Conservation (phyloP, 1,140 invertebrate genomes). For the Pseudomyrmex flavicornis region DNA sequence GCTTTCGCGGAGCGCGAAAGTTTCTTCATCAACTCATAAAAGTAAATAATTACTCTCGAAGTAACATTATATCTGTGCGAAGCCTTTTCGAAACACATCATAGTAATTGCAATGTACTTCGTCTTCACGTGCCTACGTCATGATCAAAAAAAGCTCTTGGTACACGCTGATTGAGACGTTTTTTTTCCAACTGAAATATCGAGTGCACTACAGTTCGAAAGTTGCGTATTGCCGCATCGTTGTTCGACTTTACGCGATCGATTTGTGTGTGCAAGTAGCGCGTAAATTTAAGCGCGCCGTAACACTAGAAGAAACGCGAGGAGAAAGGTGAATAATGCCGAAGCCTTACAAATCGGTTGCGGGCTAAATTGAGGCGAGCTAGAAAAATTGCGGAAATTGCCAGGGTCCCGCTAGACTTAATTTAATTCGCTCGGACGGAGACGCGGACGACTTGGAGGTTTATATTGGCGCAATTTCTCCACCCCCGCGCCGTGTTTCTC, state of each 20-base stretch:
- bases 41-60: conserved; percentile 52
- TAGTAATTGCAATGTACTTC: background rate
- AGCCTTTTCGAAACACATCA: conserved; percentile 1
- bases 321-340: conserved; percentile 45
- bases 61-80: conserved; percentile 7
- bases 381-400: conserved; percentile 81
- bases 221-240: too few species aligned
- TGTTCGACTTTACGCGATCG: background rate
- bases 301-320: conserved; percentile 16
- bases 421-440: conserved; percentile 78
- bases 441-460: conserved; percentile 68
- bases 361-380: conserved; percentile 67
- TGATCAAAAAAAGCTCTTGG: background rate
- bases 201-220: too few species aligned
- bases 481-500: background rate
- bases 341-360: conserved; percentile 52
- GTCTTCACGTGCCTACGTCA: background rate
- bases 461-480: conserved; percentile 69
- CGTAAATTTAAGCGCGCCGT: conserved; percentile 7
- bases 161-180: too few species aligned
- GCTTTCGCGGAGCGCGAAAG: conserved; percentile 39
- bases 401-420: conserved; percentile 77
- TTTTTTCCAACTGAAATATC: background rate
- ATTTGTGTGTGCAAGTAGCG: background rate
- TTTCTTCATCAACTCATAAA: conserved; percentile 59